Conservation (phyloP, 1,140 invertebrate species). For the Calliopsis andreniformis region DNA sequence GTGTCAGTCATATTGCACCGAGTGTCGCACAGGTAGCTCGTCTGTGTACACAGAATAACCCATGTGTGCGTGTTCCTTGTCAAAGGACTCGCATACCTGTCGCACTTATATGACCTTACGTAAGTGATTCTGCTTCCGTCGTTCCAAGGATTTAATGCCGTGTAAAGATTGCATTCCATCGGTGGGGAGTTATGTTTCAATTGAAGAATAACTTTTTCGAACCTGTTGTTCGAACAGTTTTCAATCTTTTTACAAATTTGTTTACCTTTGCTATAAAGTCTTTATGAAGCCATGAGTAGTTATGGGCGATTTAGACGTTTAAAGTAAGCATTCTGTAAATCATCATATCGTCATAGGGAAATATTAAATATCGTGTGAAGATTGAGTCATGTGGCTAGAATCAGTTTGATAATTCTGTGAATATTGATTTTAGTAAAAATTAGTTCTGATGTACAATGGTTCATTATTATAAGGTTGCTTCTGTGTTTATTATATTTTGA, state of each 20-base stretch:
- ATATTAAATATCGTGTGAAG: too few species aligned
- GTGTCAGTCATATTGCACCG: conserved; percentile 1
- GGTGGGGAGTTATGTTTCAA: neutral
- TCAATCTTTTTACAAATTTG: neutral
- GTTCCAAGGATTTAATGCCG: conserved; percentile 33
- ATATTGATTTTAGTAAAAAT: too few species aligned
- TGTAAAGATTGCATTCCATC: neutral
- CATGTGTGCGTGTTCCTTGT: conserved; percentile 11
- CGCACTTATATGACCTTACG: conserved; percentile 34
- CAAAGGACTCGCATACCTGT: conserved; percentile 43
- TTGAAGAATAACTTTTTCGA: neutral
- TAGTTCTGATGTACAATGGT: too few species aligned
- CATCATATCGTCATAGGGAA: too few species aligned
- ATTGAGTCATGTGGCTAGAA: too few species aligned
- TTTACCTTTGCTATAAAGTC: too few species aligned
- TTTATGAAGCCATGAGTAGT: too few species aligned
- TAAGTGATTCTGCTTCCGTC: conserved; percentile 50
- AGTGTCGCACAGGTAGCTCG: neutral
- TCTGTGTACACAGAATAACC: neutral
- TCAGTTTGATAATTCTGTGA: too few species aligned
- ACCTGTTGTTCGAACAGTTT: neutral
- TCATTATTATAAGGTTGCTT: too few species aligned
- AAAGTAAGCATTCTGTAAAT: too few species aligned
- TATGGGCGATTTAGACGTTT: too few species aligned
- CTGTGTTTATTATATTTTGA: too few species aligned